These are phyloP conservation scores for Athrips mouffetella DNA, from an alignment of 2,888 invertebrate genomes.

Conservation along the genomic window DNA sequence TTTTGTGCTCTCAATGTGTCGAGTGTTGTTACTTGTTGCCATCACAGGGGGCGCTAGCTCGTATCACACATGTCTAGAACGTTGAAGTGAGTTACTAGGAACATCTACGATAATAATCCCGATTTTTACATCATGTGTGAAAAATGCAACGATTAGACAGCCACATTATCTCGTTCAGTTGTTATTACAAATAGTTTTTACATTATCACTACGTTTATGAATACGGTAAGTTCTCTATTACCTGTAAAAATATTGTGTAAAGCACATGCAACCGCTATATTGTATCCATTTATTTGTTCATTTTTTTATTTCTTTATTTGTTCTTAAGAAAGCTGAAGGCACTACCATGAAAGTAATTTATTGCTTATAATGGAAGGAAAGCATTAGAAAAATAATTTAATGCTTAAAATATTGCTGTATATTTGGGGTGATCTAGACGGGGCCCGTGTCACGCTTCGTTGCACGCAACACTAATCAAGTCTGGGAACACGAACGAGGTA, in stretches of 20 bases:
- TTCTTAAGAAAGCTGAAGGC: slow-evolving; percentile 76
- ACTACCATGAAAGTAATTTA: slow-evolving; percentile 73
- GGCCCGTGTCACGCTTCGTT: slow-evolving; percentile 51
- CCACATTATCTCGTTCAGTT: slow-evolving; percentile 61
- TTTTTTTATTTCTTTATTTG: too few relatives aligned
- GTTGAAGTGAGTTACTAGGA: slow-evolving; percentile 64
- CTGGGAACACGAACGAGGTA: slow-evolving; percentile 38
- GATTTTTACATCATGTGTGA: slow-evolving; percentile 58
- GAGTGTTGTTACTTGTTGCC: too few relatives aligned
- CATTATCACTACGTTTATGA: slow-evolving; percentile 69
- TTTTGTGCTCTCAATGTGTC: slow-evolving; percentile 49
- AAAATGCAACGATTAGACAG: slow-evolving; percentile 73
- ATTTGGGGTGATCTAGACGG: slow-evolving; percentile 51
- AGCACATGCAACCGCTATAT: slow-evolving; percentile 70
- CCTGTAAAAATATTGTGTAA: slow-evolving; percentile 75
- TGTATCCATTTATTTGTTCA: slow-evolving; percentile 52
- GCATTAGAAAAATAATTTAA: slow-evolving; percentile 71
- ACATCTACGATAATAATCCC: slow-evolving; percentile 58
- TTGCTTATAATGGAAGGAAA: slow-evolving; percentile 70
- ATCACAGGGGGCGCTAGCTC: background rate
- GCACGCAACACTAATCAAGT: slow-evolving; percentile 44
- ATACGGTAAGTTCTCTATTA: slow-evolving; percentile 71
- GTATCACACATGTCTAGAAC: slow-evolving; percentile 59
- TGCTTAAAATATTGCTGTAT: slow-evolving; percentile 59
- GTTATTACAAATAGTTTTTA: slow-evolving; percentile 65